A percentile compares a stretch with the other conserved stretches of the same genome.
Conservation (phyloP, 2,888 invertebrate species). For the Idaea aversata region DNA sequence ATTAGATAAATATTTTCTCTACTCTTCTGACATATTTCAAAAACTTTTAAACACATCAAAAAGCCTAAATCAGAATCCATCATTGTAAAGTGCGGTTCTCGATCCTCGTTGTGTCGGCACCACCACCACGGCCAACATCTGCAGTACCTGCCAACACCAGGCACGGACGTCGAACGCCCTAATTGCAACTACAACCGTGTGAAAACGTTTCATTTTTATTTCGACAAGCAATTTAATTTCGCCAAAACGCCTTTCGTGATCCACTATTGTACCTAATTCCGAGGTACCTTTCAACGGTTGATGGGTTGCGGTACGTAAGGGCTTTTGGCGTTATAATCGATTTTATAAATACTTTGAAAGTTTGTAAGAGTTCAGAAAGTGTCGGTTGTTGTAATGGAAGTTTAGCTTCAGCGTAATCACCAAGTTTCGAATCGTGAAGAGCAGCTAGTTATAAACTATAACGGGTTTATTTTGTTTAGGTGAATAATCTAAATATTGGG, state of each 20-base stretch:
- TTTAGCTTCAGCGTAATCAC: neutral
- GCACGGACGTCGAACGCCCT: neutral
- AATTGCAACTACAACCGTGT: conserved; percentile 36
- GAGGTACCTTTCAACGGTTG: neutral
- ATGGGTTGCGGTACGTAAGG: neutral
- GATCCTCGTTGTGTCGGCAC: neutral
- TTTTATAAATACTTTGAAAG: neutral
- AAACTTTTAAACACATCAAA: neutral
- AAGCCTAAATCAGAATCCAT: neutral
- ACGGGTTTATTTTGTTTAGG: neutral
- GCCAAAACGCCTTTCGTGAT: conserved; percentile 26
- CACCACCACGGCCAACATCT: neutral
- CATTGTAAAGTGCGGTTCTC: neutral
- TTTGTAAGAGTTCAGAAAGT: neutral
- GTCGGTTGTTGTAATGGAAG: too few relatives aligned
- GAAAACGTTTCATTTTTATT: conserved; percentile 29
- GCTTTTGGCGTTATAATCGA: neutral
- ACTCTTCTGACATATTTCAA: neutral
- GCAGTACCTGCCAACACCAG: neutral
- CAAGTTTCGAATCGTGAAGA: neutral
- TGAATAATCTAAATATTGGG: too few relatives aligned
- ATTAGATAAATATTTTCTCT: too few relatives aligned
- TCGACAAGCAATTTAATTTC: conserved; percentile 42
- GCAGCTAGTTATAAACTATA: neutral
- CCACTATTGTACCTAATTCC: conserved; percentile 7